These are phyloP conservation scores for Cephalotes varians DNA, from an alignment of 2,888 invertebrate species.

Conservation along the genomic window DNA sequence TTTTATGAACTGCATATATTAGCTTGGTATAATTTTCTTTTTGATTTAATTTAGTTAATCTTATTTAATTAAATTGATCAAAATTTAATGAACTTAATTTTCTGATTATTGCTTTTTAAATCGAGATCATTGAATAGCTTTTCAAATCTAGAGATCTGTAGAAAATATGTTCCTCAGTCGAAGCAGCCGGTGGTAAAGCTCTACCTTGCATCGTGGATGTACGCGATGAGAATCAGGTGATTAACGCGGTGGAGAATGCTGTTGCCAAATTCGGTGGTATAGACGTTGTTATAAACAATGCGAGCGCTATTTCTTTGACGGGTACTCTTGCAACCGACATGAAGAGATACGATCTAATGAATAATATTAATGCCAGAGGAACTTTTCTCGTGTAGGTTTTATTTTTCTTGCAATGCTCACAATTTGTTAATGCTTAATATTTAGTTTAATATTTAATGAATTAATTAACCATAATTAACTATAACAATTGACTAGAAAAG, in stretches of 20 bases:
- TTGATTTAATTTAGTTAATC: neutral
- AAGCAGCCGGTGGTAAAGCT: conserved; percentile 94
- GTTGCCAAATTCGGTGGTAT: conserved; percentile 97
- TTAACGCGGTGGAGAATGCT: conserved; percentile 90
- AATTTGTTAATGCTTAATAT: neutral
- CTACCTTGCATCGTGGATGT: conserved; percentile 96
- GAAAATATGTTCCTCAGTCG: conserved; percentile 79
- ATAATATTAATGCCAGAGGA: conserved; percentile 96
- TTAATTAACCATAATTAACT: neutral
- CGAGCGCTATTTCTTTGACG: conserved; percentile 96
- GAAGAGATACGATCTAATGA: conserved; percentile 99
- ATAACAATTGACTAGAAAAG: neutral
- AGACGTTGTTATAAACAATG: conserved; percentile 98
- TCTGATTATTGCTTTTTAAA: neutral
- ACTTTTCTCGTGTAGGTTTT: conserved; percentile 96
- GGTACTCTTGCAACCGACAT: conserved; percentile 94
- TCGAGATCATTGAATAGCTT: neutral
- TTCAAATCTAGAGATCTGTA: neutral
- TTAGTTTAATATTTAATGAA: neutral
- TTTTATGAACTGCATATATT: neutral
- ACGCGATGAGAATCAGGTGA: conserved; percentile 92
- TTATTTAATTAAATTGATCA: neutral
- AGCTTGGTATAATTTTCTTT: neutral
- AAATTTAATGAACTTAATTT: neutral
- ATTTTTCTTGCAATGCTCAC: neutral